A percentile compares a stretch with the other conserved stretches of the same genome.
Evolutionary conservation across 2,113 vertebrate genomes (phyloP).

Genomic region (Plotosus lineatus): DNA sequence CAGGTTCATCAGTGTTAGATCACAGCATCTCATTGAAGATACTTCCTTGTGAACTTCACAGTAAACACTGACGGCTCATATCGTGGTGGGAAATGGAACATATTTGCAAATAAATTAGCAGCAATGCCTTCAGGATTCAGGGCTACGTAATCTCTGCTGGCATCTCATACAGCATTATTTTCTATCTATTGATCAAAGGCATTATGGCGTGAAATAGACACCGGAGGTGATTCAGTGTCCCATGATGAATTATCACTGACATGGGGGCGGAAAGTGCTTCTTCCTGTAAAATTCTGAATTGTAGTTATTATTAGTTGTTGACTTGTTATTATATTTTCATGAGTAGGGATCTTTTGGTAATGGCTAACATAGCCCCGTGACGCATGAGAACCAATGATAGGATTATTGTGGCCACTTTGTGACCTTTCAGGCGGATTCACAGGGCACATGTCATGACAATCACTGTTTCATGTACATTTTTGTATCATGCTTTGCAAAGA

Average conservation of each 20-base stretch:
- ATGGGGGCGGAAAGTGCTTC: not conserved
- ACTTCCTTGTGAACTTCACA: not conserved
- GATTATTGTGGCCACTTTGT: too few species aligned
- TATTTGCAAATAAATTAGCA: not conserved
- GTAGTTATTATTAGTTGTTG: not conserved
- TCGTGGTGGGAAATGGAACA: too few species aligned
- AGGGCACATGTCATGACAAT: too few species aligned
- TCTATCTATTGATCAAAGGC: not conserved
- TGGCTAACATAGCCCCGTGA: too few species aligned
- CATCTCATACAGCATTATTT: not conserved
- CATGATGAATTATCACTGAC: not conserved
- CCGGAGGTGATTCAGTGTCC: not conserved
- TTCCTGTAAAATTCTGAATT: not conserved
- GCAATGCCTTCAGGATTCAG: not conserved
- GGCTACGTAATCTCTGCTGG: not conserved
- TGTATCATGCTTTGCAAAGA: not conserved
- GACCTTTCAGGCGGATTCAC: too few species aligned
- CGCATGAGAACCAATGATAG: too few species aligned
- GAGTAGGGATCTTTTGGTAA: too few species aligned
- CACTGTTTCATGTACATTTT: too few species aligned
- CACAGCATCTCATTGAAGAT: not conserved
- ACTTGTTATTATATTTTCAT: too few species aligned
- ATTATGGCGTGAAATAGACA: not conserved
- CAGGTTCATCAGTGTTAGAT: not conserved
- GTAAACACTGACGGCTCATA: not conserved